A percentile compares a stretch with the other conserved stretches of the same genome.
These are phyloP conservation scores for Brachionus asplanchnoidis DNA, from an alignment of 1,140 invertebrate species.

Conservation along the genomic window DNA sequence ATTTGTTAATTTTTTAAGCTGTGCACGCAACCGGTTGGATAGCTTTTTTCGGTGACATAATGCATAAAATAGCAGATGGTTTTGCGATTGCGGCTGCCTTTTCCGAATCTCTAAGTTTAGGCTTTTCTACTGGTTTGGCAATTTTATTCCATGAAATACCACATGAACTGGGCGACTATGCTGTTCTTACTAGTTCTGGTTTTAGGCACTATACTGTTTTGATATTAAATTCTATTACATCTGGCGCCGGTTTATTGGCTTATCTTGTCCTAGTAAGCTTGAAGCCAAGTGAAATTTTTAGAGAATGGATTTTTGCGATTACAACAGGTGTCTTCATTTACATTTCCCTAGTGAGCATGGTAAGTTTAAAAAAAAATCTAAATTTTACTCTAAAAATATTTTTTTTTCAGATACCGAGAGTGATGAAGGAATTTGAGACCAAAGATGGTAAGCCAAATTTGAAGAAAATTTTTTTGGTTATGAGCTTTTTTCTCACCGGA, in stretches of 20 bases:
- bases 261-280: neutral
- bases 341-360: conserved; percentile 24
- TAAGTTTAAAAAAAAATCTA: neutral
- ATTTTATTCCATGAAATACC: conserved; percentile 60
- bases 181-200: conserved; percentile 14
- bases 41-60: conserved; percentile 57
- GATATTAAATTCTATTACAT: conserved; percentile 33
- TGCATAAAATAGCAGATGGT: conserved; percentile 60
- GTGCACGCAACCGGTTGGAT: conserved; percentile 52
- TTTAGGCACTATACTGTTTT: neutral
- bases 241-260: neutral
- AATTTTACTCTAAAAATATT: neutral
- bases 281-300: neutral
- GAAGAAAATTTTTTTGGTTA: neutral
- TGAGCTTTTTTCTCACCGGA: neutral
- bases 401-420: neutral
- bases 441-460: conserved; percentile 9
- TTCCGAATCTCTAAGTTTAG: conserved; percentile 47
- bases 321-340: conserved; percentile 32
- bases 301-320: conserved; percentile 37
- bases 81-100: conserved; percentile 60
- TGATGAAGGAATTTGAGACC: neutral
- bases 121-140: conserved; percentile 57
- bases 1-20: neutral
- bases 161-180: conserved; percentile 54